Evolutionary conservation across 1,140 invertebrate species (phyloP).

Genomic region (Alviniconcha marisindica): DNA sequence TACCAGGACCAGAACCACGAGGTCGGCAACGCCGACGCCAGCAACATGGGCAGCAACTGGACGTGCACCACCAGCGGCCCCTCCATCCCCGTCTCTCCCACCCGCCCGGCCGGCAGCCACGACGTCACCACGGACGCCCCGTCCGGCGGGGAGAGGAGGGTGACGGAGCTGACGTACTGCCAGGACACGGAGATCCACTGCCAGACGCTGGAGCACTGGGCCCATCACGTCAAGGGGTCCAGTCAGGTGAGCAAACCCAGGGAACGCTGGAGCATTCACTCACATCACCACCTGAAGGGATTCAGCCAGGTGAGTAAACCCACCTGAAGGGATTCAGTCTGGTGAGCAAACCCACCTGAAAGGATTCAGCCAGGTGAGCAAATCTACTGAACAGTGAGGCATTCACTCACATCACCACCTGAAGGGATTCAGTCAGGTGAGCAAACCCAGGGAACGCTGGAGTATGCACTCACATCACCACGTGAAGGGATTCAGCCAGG

Average conservation of each 20-base stretch:
- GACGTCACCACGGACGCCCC: neutral
- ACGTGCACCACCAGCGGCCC: neutral
- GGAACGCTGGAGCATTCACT: no score
- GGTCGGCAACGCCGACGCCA: neutral
- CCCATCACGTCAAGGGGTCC: neutral
- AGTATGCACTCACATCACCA: no score
- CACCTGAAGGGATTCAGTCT: no score
- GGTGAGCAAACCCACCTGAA: no score
- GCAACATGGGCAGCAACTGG: neutral
- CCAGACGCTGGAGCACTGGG: constrained; percentile 7
- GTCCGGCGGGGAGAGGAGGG: neutral
- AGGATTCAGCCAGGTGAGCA: no score
- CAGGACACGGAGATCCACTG: constrained; percentile 12
- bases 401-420: neutral
- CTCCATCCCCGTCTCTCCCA: neutral
- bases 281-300: no score
- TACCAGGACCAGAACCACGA: constrained; percentile 22
- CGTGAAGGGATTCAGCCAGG: no score
- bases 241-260: constrained; percentile 13
- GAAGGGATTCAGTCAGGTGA: neutral
- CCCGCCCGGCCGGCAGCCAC: no score
- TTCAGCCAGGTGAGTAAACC: no score
- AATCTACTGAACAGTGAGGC: no score
- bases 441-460: no score
- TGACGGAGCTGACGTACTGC: neutral